phyloP scores from a whole-genome alignment of 2,113 vertebrate species.

The Nematolebias whitei region DNA sequence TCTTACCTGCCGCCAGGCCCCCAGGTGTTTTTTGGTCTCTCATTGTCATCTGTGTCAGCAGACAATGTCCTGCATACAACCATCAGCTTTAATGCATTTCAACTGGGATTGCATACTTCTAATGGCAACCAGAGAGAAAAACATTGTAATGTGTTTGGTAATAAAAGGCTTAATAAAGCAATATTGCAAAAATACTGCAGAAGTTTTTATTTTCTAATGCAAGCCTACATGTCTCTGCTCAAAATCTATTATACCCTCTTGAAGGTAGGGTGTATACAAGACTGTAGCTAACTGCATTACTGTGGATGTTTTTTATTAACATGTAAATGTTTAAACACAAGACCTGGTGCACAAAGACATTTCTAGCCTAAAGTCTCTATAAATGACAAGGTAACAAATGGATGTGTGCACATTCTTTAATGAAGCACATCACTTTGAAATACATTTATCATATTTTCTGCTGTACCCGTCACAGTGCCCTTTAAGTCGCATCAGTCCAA shows the following conservation, averaged over 20 bases:
- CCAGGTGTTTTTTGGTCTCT: constrained; percentile 85
- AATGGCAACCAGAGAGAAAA: constrained; percentile 41
- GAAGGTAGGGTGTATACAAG: neutral
- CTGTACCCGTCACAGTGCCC: no score
- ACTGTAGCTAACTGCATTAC: neutral
- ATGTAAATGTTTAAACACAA: neutral
- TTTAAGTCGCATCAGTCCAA: no score
- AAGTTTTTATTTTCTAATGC: neutral
- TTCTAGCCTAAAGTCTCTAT: neutral
- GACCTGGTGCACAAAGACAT: neutral
- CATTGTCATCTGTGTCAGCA: constrained; percentile 85
- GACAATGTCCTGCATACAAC: constrained; percentile 81
- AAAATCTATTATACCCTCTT: neutral
- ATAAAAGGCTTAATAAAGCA: neutral
- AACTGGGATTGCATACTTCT: constrained; percentile 62
- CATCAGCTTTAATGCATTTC: constrained; percentile 69
- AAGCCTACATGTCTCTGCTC: neutral
- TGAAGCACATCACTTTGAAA: constrained; percentile 13
- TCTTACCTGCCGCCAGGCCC: constrained; percentile 85
- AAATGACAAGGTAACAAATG: constrained; percentile 27
- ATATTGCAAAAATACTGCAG: neutral
- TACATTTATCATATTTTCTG: no score
- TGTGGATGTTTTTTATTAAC: neutral
- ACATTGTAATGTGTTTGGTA: constrained; percentile 10
- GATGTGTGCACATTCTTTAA: neutral